Percentiles rank a stretch among this genome's conserved stretches.
Conservation (phyloP, 2,888 invertebrate species). For the Amphipoea lucens region DNA sequence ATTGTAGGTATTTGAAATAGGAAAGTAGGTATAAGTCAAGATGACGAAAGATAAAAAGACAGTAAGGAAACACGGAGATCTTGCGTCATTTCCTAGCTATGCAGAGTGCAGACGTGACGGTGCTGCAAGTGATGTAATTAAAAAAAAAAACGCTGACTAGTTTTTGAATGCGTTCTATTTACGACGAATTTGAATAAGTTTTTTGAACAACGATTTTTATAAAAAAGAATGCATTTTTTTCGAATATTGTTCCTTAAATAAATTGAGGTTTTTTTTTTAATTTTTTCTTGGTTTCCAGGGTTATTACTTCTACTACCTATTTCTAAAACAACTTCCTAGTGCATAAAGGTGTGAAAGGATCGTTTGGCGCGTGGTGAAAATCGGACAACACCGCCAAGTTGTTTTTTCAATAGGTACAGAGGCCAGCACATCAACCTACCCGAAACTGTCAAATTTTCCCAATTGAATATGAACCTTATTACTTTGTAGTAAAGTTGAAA, state of each 20-base stretch:
- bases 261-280: background rate
- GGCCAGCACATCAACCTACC: too few relatives aligned
- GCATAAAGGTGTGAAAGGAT: too few relatives aligned
- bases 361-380: too few relatives aligned
- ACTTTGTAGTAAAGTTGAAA: too few relatives aligned
- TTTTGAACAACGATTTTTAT: constrained; percentile 12
- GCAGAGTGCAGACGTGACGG: constrained; percentile 57
- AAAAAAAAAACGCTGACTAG: constrained; percentile 19
- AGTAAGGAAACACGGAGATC: constrained; percentile 43
- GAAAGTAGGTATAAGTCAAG: constrained; percentile 19
- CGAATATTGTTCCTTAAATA: background rate
- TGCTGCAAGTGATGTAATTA: constrained; percentile 40
- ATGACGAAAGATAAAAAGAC: constrained; percentile 39
- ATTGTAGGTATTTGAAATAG: background rate
- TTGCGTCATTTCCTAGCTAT: constrained; percentile 59
- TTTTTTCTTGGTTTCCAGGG: too few relatives aligned
- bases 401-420: too few relatives aligned
- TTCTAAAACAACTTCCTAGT: too few relatives aligned
- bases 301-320: too few relatives aligned
- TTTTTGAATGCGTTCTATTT: constrained; percentile 33
- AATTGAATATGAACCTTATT: too few relatives aligned
- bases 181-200: background rate
- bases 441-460: too few relatives aligned
- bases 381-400: too few relatives aligned
- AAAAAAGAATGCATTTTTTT: background rate